Evolutionary conservation across 1,140 invertebrate species (phyloP), one percentile per base, ranked within the genome.

Genomic region (Eriocheir sinensis): DNA sequence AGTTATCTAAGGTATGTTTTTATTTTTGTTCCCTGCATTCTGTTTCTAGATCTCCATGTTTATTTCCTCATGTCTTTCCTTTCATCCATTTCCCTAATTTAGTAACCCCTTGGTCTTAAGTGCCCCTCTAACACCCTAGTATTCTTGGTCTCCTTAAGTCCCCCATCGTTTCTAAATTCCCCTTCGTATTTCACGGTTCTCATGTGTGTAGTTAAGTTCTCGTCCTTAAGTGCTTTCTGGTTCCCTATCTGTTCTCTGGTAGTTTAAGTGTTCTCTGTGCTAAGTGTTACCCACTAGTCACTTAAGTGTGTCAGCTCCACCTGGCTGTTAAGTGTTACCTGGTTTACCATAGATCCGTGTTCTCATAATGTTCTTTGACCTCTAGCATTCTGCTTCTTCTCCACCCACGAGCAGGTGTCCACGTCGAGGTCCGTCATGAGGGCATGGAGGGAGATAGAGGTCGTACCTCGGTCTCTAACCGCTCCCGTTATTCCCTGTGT

Each of bases 281-380:
- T 27, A 27, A 72, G 60, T 27, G 60, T n/a, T 72, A n/a, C 60
- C 60, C n/a, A 72, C 27, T 72, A 72, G 60, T 72, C 27, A 72
- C 60, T n/a, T 72, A 72, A 72, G 60, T 72, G 21, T 72, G 60
- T 72, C 60, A 72, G 60, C 27, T n/a, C 15, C 60, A 8, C 4
- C 60, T 72, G 60, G 60, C 60, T 72, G 60, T 72, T 72, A 72
- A 72, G 60, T 72, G 60, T 72, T 72, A 72, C 60, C 60, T 72
- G 60, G 60, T 72, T 72, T 72, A 72, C 17, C 0, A 72, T 27
- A n/a, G 17, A n/a, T n/a, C 60, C 60, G 27, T 72, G 27, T 72
- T 72, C 60, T 72, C 60, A 72, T 72, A 72, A 72, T 72, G 60
- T 72, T 72, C 60, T 72, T 72, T 72, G 60, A 72, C 60, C 60